Conservation (phyloP, 2,888 invertebrate genomes). For the Cheilosia pagana region DNA sequence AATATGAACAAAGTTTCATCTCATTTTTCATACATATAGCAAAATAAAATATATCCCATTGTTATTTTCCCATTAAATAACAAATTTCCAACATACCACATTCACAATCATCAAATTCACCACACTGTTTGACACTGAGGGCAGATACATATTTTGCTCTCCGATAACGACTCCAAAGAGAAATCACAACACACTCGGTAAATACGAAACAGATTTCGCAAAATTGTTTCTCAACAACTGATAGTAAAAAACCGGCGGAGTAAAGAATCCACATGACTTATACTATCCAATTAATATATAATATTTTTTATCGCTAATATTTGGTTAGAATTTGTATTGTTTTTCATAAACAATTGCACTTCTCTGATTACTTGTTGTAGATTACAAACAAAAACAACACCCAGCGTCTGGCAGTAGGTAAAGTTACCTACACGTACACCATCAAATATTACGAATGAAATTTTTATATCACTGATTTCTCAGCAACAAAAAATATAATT, state of each 20-base stretch:
- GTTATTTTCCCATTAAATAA: constrained; percentile 4
- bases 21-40: too few species aligned
- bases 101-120: constrained; percentile 20
- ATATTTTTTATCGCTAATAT: not conserved
- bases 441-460: not conserved
- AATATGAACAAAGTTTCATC: too few species aligned
- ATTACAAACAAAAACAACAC: not conserved
- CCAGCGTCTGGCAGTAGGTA: too few species aligned
- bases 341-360: not conserved
- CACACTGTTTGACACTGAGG: constrained; percentile 34
- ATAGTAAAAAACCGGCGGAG: constrained; percentile 18
- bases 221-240: constrained; percentile 25
- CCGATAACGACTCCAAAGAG: not conserved
- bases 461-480: not conserved
- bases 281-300: not conserved
- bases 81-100: constrained; percentile 45
- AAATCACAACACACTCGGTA: constrained; percentile 11
- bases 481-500: not conserved
- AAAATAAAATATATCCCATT: too few species aligned
- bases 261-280: constrained; percentile 3
- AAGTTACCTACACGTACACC: too few species aligned
- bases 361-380: not conserved
- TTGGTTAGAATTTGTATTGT: not conserved
- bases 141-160: not conserved
- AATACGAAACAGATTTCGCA: constrained; percentile 27